Evolutionary conservation across 1,140 invertebrate genomes (phyloP).

Genomic region (Thaumetopoea pityocampa): DNA sequence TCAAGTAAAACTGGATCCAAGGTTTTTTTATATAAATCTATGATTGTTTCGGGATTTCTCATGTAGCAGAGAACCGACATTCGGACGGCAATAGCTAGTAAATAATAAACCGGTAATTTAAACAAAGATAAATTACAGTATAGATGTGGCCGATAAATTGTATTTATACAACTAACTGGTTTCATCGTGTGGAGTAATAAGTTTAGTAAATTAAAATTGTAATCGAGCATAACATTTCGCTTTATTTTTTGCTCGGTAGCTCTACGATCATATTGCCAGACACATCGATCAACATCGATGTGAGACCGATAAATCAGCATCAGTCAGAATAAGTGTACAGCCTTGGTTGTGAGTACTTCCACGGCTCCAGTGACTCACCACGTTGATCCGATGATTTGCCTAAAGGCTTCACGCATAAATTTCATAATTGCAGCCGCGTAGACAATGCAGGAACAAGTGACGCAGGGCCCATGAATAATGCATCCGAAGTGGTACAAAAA

Average conservation of each 20-base stretch:
- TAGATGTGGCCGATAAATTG: too few species aligned
- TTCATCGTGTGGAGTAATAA: conserved; percentile 4
- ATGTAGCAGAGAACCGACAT: too few species aligned
- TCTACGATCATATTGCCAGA: conserved; percentile 34
- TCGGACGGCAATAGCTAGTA: too few species aligned
- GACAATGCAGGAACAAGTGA: conserved; percentile 61
- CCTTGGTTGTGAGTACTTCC: conserved; percentile 52
- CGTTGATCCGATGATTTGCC: conserved; percentile 55
- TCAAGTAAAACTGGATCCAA: too few species aligned
- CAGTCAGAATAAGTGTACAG: conserved; percentile 58
- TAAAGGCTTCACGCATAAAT: conserved; percentile 63
- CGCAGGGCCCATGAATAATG: conserved; percentile 58
- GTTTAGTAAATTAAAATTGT: conserved; percentile 9
- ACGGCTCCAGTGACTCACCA: conserved; percentile 46
- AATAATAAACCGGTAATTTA: too few species aligned
- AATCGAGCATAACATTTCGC: conserved; percentile 9
- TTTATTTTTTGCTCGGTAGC: conserved; percentile 12
- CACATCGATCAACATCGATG: conserved; percentile 57
- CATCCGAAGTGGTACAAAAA: conserved; percentile 34
- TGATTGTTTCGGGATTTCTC: too few species aligned
- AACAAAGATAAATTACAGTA: too few species aligned
- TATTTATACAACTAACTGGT: too few species aligned
- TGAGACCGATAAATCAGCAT: conserved; percentile 60
- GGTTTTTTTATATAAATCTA: too few species aligned
- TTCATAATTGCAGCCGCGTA: conserved; percentile 64